phyloP scores from a whole-genome alignment of 2,797 vertebrate genomes.

The Myiothlypis chrysogaster region DNA sequence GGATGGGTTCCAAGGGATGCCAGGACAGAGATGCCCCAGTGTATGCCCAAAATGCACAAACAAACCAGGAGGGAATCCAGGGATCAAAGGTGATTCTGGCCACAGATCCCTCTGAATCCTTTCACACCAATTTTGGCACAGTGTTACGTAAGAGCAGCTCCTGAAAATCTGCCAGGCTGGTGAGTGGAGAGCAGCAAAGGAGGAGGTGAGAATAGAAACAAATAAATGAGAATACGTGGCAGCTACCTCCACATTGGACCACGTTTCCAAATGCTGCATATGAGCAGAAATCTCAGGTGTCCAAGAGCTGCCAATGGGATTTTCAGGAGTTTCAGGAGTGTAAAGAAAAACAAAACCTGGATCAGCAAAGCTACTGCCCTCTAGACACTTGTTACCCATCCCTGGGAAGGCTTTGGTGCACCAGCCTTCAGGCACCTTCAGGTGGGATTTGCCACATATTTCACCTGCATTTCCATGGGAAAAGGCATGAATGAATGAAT shows the following conservation, averaged over 20 bases:
- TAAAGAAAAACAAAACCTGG: not conserved
- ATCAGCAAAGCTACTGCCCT: not conserved
- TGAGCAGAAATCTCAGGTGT: not conserved
- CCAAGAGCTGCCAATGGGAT: not conserved
- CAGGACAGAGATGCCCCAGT: not conserved
- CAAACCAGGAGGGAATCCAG: not conserved
- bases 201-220: conserved; percentile 52
- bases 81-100: not conserved
- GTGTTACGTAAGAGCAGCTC: conserved; percentile 11
- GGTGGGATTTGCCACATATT: not conserved
- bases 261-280: fast-evolving
- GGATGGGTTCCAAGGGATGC: not conserved
- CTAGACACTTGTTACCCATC: not conserved
- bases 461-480: not conserved
- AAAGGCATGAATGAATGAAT: not conserved
- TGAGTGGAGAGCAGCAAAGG: not conserved
- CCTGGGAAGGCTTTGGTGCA: not conserved
- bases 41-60: fast-evolving
- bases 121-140: not conserved
- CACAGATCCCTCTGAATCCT: not conserved
- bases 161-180: conserved; percentile 27
- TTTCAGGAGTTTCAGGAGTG: not conserved
- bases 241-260: not conserved
- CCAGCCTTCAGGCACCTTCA: not conserved
- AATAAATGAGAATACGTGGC: not conserved